Evolutionary conservation across 2,888 invertebrate genomes (phyloP).

Genomic region (Arrhopalites spinosus): DNA sequence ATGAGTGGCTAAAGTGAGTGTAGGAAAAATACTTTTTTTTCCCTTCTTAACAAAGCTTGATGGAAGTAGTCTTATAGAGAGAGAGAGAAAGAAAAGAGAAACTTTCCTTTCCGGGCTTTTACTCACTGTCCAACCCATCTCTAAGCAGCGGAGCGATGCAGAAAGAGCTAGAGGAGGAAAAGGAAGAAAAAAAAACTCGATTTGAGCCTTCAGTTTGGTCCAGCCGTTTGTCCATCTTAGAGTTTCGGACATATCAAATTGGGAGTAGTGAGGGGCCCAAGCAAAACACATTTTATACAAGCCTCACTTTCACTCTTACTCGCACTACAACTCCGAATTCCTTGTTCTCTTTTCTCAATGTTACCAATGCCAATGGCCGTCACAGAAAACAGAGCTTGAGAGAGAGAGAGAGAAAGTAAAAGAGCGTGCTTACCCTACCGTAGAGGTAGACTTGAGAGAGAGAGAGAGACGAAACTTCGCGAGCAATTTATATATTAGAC

Average conservation of each 20-base stretch:
- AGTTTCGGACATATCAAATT: constrained; percentile 25
- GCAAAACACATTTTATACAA: constrained; percentile 19
- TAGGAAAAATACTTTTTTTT: not conserved
- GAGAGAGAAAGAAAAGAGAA: constrained; percentile 3
- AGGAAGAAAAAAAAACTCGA: constrained; percentile 5
- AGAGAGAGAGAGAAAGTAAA: not conserved
- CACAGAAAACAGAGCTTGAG: not conserved
- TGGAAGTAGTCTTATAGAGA: not conserved
- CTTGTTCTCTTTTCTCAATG: not conserved
- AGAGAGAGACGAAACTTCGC: not conserved
- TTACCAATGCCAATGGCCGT: no score
- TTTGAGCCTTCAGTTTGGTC: constrained; percentile 7
- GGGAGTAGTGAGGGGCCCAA: constrained; percentile 6
- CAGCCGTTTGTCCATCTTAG: constrained; percentile 19
- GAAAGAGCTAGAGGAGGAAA: constrained; percentile 5
- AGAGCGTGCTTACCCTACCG: not conserved
- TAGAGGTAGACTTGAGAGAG: not conserved
- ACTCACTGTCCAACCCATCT: constrained; percentile 30
- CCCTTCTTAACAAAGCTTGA: not conserved
- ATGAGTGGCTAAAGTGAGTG: not conserved
- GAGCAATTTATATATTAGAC: constrained; percentile 14
- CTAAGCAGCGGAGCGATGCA: constrained; percentile 13
- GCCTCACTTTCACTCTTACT: not conserved
- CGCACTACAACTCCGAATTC: not conserved
- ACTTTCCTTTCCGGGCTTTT: constrained; percentile 37